Evolutionary conservation across 2,797 vertebrate species (phyloP), one percentile per base, ranked within the genome.

Genomic region (Sternarchorhynchus goeldii): DNA sequence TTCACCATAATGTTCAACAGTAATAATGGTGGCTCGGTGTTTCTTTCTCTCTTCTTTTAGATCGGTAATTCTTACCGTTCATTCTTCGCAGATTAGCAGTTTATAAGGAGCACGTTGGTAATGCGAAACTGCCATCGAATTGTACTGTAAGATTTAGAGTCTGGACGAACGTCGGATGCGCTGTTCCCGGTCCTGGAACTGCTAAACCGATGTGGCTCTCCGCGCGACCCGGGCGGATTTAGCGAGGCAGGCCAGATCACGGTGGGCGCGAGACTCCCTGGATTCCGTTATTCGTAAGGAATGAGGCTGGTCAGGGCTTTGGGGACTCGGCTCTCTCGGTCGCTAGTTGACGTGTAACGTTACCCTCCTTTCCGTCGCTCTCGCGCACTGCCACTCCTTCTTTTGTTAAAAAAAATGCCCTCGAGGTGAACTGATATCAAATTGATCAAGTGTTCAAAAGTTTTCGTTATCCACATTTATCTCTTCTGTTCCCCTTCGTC

Each of bases 241-340:
- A 67, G 7, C 6, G 70, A 66, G 34, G 16, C 77, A 6, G 59
- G 29, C n/a, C 59, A 12, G 67, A 53, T 56, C 66, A 39, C 20
- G 17, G 39, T 45, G 58, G 36, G 81, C 50, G 62, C 77, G 80
- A 85, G 81, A 85, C 86, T 88, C 84, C 86, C 87, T 81, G 72
- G 64, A 87, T 89, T 86, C 81, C 64, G 77, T 87, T 34, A 90
- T 88, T 87, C 80, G 77, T 67, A 79, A 83, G 82, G 81, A 90
- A 84, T 85, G 86, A 89, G 76, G 74, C 66, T 73, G 84, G 85
- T 71, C 71, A 78, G 77, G 45, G 41, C 6, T 45, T 3, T 2
- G 41, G 41, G 2, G 41, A 7, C 41, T 45, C 10, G 41, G 2
- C 6, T 45, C 6, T 45, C 41, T 2, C 7, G 41, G 7, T 45